Evolutionary conservation across 2,888 invertebrate genomes (phyloP).

Genomic region (Euspilapteryx auroguttella): DNA sequence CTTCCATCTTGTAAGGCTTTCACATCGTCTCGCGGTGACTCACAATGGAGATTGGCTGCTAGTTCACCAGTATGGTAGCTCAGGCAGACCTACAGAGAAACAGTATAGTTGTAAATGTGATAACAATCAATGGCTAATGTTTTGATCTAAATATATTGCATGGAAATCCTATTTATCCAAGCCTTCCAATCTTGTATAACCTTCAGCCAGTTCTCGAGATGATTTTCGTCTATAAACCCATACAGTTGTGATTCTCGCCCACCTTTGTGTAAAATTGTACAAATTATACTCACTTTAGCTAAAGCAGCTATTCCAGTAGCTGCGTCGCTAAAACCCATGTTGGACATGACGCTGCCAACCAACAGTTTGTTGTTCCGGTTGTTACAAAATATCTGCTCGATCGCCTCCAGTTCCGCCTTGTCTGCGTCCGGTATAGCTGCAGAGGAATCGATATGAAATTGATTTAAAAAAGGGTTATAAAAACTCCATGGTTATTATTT

Average conservation of each 20-base stretch:
- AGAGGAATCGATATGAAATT: too few species aligned
- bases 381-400: slow-evolving; percentile 57
- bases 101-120: too few species aligned
- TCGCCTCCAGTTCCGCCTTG: slow-evolving; percentile 63
- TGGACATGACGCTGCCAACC: slow-evolving; percentile 43
- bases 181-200: too few species aligned
- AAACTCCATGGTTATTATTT: too few species aligned
- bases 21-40: slow-evolving; percentile 53
- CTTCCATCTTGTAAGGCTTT: slow-evolving; percentile 51
- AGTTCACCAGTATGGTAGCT: slow-evolving; percentile 68
- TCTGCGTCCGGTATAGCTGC: slow-evolving; percentile 50
- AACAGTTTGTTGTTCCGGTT: slow-evolving; percentile 56
- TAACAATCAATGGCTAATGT: too few species aligned
- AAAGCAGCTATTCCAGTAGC: slow-evolving; percentile 26
- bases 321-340: slow-evolving; percentile 20
- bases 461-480: too few species aligned
- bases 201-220: too few species aligned
- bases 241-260: too few species aligned
- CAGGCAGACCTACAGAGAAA: slow-evolving; percentile 47
- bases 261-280: too few species aligned
- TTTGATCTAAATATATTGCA: too few species aligned
- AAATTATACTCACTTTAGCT: slow-evolving; percentile 26
- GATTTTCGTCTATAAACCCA: too few species aligned
- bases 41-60: slow-evolving; percentile 75
- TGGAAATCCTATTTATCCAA: too few species aligned